Percentiles rank a stretch among this genome's conserved stretches.
These are phyloP conservation scores for Eleginops maclovinus DNA, from an alignment of 2,113 vertebrate genomes.

Conservation along the genomic window DNA sequence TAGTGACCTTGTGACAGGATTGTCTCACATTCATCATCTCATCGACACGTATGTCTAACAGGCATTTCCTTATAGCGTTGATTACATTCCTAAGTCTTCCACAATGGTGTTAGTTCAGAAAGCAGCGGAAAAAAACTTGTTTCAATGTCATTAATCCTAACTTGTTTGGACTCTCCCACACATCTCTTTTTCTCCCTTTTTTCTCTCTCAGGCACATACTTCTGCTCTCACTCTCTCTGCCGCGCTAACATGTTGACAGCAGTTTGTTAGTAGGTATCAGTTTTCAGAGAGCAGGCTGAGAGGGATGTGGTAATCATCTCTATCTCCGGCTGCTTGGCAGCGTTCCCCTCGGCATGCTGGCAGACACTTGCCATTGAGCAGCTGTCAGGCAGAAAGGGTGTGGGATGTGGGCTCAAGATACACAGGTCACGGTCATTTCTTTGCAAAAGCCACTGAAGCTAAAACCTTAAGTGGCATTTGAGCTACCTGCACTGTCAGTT, in stretches of 20 bases:
- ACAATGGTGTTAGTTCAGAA: conserved; percentile 60
- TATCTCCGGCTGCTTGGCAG: conserved; percentile 82
- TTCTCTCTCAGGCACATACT: conserved; percentile 60
- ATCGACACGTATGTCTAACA: conserved; percentile 44
- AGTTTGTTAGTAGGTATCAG: conserved; percentile 83
- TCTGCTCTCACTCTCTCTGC: conserved; percentile 69
- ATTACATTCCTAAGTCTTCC: conserved; percentile 72
- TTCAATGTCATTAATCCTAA: conserved; percentile 72
- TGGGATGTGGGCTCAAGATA: conserved; percentile 80
- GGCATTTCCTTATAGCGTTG: conserved; percentile 66
- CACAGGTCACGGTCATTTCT: conserved; percentile 83
- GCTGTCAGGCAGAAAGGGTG: conserved; percentile 86
- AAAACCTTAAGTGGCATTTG: conserved; percentile 85
- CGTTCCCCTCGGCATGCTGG: conserved; percentile 78
- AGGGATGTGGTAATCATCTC: conserved; percentile 86
- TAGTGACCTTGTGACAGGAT: conserved; percentile 36
- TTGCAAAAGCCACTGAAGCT: conserved; percentile 82
- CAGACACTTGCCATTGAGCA: conserved; percentile 85
- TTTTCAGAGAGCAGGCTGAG: conserved; percentile 81
- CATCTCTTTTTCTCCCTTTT: conserved; percentile 59
- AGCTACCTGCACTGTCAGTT: conserved; percentile 85
- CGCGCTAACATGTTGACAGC: conserved; percentile 83
- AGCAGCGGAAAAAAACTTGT: conserved; percentile 58
- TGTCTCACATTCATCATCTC: conserved; percentile 51
- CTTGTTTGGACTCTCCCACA: conserved; percentile 73